phyloP scores from a whole-genome alignment of 2,888 invertebrate genomes.

The Taphrorychus bicolor region DNA sequence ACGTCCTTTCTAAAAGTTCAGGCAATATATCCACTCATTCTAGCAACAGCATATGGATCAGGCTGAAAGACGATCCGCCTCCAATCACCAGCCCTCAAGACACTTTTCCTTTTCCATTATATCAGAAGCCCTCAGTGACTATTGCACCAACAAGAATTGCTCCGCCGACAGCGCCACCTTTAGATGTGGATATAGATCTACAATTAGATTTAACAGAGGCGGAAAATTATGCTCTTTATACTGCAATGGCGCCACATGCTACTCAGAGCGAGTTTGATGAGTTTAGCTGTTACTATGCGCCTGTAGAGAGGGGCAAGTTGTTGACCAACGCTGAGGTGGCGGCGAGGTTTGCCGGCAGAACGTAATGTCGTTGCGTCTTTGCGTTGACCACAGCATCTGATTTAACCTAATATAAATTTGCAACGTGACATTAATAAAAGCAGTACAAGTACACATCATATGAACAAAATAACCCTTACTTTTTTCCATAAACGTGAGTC shows the following conservation, averaged over 20 bases:
- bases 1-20: slow-evolving; percentile 56
- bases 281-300: slow-evolving; percentile 84
- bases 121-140: not conserved
- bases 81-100: slow-evolving; percentile 10
- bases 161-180: slow-evolving; percentile 36
- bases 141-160: not conserved
- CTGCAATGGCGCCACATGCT: slow-evolving; percentile 84
- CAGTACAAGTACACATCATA: no score
- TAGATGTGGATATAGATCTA: slow-evolving; percentile 49
- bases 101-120: not conserved
- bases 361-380: no score
- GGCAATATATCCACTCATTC: slow-evolving; percentile 52
- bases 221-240: slow-evolving; percentile 87
- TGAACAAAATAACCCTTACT: no score
- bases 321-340: slow-evolving; percentile 56
- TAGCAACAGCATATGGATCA: slow-evolving; percentile 67
- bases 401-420: no score
- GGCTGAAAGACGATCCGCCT: slow-evolving; percentile 67
- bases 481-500: no score
- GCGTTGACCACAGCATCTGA: no score
- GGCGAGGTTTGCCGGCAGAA: slow-evolving; percentile 47
- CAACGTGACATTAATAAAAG: no score
- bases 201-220: slow-evolving; percentile 82
- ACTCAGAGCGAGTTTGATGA: slow-evolving; percentile 90
- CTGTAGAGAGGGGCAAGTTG: slow-evolving; percentile 80